Evolutionary conservation across 2,797 vertebrate genomes (phyloP).

Genomic region (Chiroxiphia lanceolata): DNA sequence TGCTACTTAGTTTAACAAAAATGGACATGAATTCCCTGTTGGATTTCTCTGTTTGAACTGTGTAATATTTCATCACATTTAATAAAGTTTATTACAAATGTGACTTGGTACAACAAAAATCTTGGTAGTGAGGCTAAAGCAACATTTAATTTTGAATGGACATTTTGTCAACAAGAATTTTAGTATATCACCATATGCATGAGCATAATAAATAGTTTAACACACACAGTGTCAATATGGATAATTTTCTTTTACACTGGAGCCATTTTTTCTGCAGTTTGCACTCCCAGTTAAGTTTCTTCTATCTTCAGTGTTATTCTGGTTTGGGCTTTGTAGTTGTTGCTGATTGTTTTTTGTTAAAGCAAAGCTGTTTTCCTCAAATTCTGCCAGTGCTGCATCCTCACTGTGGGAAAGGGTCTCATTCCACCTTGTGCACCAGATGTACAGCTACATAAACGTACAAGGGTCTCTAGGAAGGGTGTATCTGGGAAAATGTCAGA

Average conservation of each 20-base stretch:
- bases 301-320: neutral
- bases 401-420: neutral
- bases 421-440: neutral
- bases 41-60: constrained; percentile 19
- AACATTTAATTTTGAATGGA: constrained; percentile 19
- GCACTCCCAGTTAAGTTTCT: fast-evolving
- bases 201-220: neutral
- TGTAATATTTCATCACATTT: constrained; percentile 23
- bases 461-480: neutral
- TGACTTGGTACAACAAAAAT: neutral
- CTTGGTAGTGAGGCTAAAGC: neutral
- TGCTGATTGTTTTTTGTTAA: neutral
- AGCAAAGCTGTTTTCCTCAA: neutral
- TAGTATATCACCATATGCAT: neutral
- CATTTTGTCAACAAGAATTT: constrained; percentile 7
- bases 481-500: neutral
- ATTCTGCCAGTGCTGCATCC: neutral
- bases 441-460: neutral
- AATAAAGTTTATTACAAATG: constrained; percentile 29
- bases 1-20: constrained; percentile 38
- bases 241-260: neutral
- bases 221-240: neutral
- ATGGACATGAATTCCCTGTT: constrained; percentile 28
- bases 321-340: neutral
- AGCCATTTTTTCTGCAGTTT: neutral